These are phyloP conservation scores for Microchrysa polita DNA, from an alignment of 2,888 invertebrate species.

Conservation along the genomic window DNA sequence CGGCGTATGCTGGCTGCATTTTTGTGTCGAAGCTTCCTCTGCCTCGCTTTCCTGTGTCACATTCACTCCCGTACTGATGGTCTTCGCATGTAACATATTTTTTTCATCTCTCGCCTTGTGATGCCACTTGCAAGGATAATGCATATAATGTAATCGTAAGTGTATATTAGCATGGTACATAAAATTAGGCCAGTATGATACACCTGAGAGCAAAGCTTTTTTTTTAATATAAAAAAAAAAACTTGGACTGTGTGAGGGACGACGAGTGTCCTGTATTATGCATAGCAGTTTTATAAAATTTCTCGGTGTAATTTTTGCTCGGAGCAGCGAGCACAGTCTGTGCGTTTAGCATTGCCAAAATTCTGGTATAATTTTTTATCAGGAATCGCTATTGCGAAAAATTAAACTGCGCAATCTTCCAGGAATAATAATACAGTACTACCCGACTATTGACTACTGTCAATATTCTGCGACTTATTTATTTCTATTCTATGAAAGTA, in stretches of 20 bases:
- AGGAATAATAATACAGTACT: too few species aligned
- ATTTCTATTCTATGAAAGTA: too few species aligned
- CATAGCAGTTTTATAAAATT: conserved; percentile 4
- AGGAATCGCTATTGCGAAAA: too few species aligned
- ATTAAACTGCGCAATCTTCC: too few species aligned
- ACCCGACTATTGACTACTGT: too few species aligned
- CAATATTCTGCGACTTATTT: too few species aligned
- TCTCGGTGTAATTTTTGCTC: background rate
- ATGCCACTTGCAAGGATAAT: conserved; percentile 8
- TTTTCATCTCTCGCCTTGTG: background rate
- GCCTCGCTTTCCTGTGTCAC: background rate
- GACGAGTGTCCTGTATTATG: background rate
- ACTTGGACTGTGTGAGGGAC: background rate
- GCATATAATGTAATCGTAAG: conserved; percentile 30
- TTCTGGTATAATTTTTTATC: too few species aligned
- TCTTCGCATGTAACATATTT: background rate
- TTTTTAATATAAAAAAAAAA: too few species aligned
- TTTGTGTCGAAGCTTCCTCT: background rate
- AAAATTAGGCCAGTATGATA: conserved; percentile 35
- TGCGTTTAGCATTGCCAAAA: too few species aligned
- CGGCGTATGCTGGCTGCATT: background rate
- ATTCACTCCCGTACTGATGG: background rate
- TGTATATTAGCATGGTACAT: conserved; percentile 35
- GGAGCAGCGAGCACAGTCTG: background rate
- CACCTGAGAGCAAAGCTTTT: conserved; percentile 34